Percentiles rank a stretch among this genome's conserved stretches.
Evolutionary conservation across 1,140 invertebrate species (phyloP).

Genomic region (Cotesia typhae): DNA sequence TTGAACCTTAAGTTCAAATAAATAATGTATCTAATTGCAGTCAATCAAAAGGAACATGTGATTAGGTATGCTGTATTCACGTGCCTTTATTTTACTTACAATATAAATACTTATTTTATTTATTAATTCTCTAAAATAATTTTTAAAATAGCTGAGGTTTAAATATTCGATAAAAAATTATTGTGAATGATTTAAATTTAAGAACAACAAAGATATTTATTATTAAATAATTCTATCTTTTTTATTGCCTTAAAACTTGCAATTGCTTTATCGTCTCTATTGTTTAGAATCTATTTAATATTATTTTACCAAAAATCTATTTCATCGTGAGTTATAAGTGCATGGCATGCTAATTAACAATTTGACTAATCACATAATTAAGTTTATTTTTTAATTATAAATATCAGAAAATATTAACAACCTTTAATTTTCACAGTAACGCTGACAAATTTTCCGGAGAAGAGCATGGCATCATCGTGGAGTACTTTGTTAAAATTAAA

Average conservation of each 20-base stretch:
- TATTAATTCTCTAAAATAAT: too few relatives aligned
- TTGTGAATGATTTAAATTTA: too few relatives aligned
- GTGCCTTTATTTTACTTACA: constrained; percentile 23
- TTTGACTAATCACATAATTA: not conserved
- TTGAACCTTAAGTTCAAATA: constrained; percentile 20
- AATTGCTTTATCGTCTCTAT: too few relatives aligned
- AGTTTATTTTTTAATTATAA: not conserved
- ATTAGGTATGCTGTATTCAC: constrained; percentile 36
- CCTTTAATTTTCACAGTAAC: constrained; percentile 70
- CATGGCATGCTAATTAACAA: constrained; percentile 7
- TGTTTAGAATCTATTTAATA: not conserved
- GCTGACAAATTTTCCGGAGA: constrained; percentile 89
- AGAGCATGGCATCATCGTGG: constrained; percentile 98
- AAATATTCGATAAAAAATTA: too few relatives aligned
- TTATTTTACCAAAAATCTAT: not conserved
- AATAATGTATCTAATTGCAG: constrained; percentile 35
- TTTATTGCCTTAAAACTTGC: too few relatives aligned
- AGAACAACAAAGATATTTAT: too few relatives aligned
- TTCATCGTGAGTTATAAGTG: not conserved
- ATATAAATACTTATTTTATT: not conserved
- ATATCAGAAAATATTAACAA: not conserved
- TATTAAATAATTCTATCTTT: too few relatives aligned
- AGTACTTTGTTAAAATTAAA: constrained; percentile 99
- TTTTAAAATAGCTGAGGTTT: too few relatives aligned
- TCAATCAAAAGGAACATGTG: constrained; percentile 40